A percentile compares a stretch with the other conserved stretches of the same genome.
Conservation (phyloP, 2,113 vertebrate species). For the Passer montanus region DNA sequence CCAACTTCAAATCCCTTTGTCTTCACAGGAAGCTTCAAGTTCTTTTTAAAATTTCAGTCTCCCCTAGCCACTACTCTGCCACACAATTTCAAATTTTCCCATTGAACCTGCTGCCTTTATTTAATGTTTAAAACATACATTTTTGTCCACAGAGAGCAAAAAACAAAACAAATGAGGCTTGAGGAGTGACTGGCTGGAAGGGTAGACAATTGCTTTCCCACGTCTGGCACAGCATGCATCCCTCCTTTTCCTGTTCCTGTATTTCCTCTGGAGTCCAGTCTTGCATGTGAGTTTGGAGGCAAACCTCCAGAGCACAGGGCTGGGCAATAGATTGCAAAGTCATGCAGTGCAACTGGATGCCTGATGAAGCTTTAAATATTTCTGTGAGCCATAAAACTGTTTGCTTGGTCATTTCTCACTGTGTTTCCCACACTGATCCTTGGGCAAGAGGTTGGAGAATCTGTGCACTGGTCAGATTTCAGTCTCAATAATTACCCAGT, state of each 20-base stretch:
- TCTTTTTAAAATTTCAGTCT: not conserved
- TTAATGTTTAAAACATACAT: not conserved
- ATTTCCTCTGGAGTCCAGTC: not conserved
- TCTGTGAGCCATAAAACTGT: not conserved
- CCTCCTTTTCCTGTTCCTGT: not conserved
- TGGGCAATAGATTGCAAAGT: not conserved
- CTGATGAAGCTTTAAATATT: not conserved
- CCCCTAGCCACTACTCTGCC: not conserved
- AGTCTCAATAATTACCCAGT: not conserved
- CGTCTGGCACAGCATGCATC: accelerated
- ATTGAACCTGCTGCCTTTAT: not conserved
- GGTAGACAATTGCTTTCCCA: not conserved
- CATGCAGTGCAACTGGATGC: not conserved
- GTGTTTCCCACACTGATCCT: not conserved
- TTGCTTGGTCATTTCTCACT: not conserved
- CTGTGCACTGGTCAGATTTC: not conserved
- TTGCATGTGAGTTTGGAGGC: accelerated
- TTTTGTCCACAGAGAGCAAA: not conserved
- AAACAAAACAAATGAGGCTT: not conserved
- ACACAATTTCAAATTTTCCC: not conserved
- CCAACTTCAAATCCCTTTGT: not conserved
- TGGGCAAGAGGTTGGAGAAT: not conserved
- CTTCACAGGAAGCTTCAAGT: not conserved
- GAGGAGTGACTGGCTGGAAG: not conserved
- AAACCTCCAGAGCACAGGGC: not conserved